Evolutionary conservation across 2,888 invertebrate genomes (phyloP).

Genomic region (Rhagophthalmus giganteus): DNA sequence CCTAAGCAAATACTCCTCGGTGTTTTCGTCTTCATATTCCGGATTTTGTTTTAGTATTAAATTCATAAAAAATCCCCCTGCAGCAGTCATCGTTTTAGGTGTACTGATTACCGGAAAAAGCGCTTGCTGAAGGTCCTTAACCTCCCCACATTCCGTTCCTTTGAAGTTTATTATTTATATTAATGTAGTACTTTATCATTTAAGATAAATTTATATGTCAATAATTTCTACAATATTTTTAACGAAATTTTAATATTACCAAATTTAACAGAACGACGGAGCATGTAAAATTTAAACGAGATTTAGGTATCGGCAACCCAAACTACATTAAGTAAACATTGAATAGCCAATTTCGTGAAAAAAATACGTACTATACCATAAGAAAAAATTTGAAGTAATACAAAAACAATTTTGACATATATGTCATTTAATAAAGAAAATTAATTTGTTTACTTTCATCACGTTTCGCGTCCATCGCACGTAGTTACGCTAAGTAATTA

Average conservation of each 20-base stretch:
- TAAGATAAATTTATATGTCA: too few relatives aligned
- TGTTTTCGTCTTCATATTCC: slow-evolving; percentile 34
- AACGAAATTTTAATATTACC: too few relatives aligned
- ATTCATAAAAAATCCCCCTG: slow-evolving; percentile 60
- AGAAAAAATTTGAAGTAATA: background rate
- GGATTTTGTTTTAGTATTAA: slow-evolving; percentile 63
- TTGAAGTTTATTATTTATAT: too few relatives aligned
- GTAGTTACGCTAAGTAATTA: slow-evolving; percentile 27
- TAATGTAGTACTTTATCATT: too few relatives aligned
- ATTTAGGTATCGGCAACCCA: background rate
- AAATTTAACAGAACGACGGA: too few relatives aligned
- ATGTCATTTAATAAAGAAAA: background rate
- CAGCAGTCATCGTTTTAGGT: slow-evolving; percentile 32
- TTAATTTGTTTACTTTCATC: slow-evolving; percentile 10
- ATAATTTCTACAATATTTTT: too few relatives aligned
- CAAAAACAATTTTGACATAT: slow-evolving; percentile 1
- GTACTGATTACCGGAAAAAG: slow-evolving; percentile 61
- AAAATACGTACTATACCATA: background rate
- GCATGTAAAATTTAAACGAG: too few relatives aligned
- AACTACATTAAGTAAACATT: slow-evolving; percentile 1
- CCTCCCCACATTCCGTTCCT: slow-evolving; percentile 48
- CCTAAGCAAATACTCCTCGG: slow-evolving; percentile 64
- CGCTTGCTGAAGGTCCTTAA: slow-evolving; percentile 67
- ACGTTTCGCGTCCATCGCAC: slow-evolving; percentile 36
- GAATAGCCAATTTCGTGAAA: too few relatives aligned